Evolutionary conservation across 2,113 vertebrate genomes (phyloP).

Genomic region (Salvator merianae): DNA sequence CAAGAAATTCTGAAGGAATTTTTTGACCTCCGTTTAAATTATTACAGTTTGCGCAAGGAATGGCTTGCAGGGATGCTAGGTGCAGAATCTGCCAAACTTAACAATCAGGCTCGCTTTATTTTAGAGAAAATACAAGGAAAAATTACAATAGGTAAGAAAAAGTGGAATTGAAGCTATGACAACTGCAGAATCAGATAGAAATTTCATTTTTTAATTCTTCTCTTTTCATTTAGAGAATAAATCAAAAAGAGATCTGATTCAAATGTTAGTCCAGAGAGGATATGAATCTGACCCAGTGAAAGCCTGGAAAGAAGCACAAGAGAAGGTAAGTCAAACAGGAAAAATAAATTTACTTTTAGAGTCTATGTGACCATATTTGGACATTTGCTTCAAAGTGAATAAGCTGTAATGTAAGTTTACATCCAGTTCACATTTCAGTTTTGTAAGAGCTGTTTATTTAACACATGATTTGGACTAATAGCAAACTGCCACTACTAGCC

Average conservation of each 20-base stretch:
- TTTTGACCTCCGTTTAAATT: conserved; percentile 93
- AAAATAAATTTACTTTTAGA: not conserved
- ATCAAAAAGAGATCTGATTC: conserved; percentile 92
- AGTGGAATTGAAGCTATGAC: not conserved
- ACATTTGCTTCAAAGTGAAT: not conserved
- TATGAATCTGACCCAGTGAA: conserved; percentile 97
- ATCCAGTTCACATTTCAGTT: not conserved
- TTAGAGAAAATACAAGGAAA: conserved; percentile 98
- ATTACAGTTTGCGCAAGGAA: conserved; percentile 94
- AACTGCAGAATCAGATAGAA: not conserved
- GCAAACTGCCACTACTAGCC: too few relatives aligned
- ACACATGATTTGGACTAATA: not conserved
- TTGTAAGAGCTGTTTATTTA: not conserved
- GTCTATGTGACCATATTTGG: not conserved
- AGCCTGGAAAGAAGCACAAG: conserved; percentile 94
- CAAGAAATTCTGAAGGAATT: conserved; percentile 97
- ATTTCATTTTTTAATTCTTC: conserved; percentile 38
- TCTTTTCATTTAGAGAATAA: conserved; percentile 88
- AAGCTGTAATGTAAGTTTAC: not conserved
- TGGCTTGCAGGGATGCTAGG: conserved; percentile 94
- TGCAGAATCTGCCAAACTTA: conserved; percentile 92
- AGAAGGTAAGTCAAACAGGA: conserved; percentile 86
- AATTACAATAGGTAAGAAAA: conserved; percentile 87
- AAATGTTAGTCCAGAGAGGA: conserved; percentile 94
- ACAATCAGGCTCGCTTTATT: conserved; percentile 97